These are phyloP conservation scores for Agriopis marginaria DNA, from an alignment of 2,888 invertebrate species.

Conservation along the genomic window DNA sequence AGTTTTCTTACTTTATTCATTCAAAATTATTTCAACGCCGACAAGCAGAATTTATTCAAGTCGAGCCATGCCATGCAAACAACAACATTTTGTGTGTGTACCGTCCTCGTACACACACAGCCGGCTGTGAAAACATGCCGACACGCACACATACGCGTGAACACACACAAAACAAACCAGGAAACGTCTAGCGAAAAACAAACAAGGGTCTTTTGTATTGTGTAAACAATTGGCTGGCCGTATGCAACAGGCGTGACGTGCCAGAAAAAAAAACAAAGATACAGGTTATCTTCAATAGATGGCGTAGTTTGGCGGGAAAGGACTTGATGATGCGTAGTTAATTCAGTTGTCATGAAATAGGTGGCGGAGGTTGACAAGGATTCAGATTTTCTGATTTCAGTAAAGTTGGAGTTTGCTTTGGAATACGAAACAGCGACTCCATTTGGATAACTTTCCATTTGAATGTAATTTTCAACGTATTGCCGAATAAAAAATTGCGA, in stretches of 20 bases:
- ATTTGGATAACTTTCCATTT: no score
- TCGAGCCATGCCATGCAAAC: slow-evolving; percentile 72
- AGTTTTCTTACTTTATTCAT: slow-evolving; percentile 21
- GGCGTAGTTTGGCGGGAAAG: slow-evolving; percentile 56
- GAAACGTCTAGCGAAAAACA: slow-evolving; percentile 87
- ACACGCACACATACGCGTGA: slow-evolving; percentile 61
- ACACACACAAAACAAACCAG: slow-evolving; percentile 85
- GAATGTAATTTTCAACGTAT: no score
- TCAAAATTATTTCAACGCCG: slow-evolving; percentile 52
- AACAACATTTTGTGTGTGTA: slow-evolving; percentile 80
- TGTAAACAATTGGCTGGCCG: slow-evolving; percentile 83
- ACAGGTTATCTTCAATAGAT: slow-evolving; percentile 72
- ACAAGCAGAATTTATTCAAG: slow-evolving; percentile 76
- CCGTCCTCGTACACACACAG: slow-evolving; percentile 73
- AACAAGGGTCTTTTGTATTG: slow-evolving; percentile 86
- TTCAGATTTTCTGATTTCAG: no score
- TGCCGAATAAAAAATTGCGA: no score
- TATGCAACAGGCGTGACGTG: slow-evolving; percentile 85
- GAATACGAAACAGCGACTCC: no score
- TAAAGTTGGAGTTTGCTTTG: not conserved
- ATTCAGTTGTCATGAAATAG: slow-evolving; percentile 40
- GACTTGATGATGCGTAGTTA: slow-evolving; percentile 40
- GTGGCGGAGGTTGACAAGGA: slow-evolving; percentile 41
- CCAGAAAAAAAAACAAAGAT: slow-evolving; percentile 66
- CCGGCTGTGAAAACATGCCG: slow-evolving; percentile 81